Evolutionary conservation across 2,797 vertebrate genomes (phyloP).

Genomic region (Helicolenus hilgendorfi): DNA sequence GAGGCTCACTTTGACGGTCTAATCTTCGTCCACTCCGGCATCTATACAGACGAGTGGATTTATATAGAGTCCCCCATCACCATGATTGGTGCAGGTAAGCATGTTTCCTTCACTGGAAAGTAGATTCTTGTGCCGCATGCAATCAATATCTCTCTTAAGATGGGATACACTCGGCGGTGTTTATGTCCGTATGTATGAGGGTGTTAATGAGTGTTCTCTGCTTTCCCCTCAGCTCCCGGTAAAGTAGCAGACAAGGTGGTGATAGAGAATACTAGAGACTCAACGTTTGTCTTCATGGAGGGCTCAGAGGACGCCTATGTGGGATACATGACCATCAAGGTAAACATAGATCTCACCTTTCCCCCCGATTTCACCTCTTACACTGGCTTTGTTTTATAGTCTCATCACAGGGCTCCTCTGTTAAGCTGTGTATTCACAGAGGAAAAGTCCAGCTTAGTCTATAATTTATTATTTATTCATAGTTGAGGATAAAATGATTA

Average conservation of each 20-base stretch:
- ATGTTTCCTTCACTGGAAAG: not conserved
- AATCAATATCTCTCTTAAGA: constrained; percentile 17
- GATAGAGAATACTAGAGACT: constrained; percentile 99
- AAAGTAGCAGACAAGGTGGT: constrained; percentile 99
- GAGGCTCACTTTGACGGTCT: constrained; percentile 99
- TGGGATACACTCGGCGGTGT: not conserved
- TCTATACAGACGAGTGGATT: constrained; percentile 99
- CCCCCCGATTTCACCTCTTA: not conserved
- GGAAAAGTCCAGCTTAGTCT: not conserved
- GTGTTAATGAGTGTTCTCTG: constrained; percentile 1
- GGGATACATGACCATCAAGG: constrained; percentile 99
- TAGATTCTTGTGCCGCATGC: not conserved
- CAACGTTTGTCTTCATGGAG: constrained; percentile 99
- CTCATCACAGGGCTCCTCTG: not conserved
- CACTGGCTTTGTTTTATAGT: not conserved
- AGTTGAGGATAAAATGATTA: constrained; percentile 2
- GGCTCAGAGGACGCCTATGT: constrained; percentile 99
- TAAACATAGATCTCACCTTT: constrained; percentile 64
- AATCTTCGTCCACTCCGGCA: constrained; percentile 99
- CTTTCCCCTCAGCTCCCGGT: constrained; percentile 92
- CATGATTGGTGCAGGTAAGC: constrained; percentile 98
- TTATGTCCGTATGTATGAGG: not conserved
- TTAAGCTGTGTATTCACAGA: not conserved
- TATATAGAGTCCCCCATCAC: constrained; percentile 99
- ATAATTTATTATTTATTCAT: not conserved